These are phyloP conservation scores for Galaxias olidus DNA, from an alignment of 2,797 vertebrate genomes.

Conservation along the genomic window DNA sequence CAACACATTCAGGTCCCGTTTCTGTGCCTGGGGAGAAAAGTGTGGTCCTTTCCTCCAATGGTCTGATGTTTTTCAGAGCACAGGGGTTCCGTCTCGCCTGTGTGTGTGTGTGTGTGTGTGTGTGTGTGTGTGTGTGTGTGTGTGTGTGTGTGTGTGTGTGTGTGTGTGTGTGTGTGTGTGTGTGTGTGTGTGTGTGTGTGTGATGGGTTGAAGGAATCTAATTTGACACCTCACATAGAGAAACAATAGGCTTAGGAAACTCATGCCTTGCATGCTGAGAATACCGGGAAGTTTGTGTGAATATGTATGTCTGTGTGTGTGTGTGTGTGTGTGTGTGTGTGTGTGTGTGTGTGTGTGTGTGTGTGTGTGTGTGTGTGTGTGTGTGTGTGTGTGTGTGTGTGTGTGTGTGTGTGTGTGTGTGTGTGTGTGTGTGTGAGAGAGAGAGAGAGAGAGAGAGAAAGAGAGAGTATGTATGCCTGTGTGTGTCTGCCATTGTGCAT, in stretches of 20 bases:
- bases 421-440: slow-evolving; percentile 6
- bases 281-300: too few species aligned
- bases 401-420: background rate
- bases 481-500: background rate
- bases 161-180: slow-evolving; percentile 3
- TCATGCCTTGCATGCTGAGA: too few species aligned
- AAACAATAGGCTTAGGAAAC: too few species aligned
- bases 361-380: background rate
- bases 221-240: too few species aligned
- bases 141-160: slow-evolving; percentile 4
- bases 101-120: slow-evolving; percentile 10
- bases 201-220: too few species aligned
- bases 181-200: too few species aligned
- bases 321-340: background rate
- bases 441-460: too few species aligned
- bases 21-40: too few species aligned
- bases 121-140: background rate
- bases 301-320: slow-evolving; percentile 9
- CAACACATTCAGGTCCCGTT: too few species aligned
- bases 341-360: slow-evolving; percentile 7
- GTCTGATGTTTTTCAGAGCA: too few species aligned
- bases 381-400: slow-evolving; percentile 1
- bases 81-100: background rate
- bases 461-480: slow-evolving; percentile 9
- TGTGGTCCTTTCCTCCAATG: too few species aligned